Percentiles rank a stretch among this genome's conserved stretches.
Evolutionary conservation across 2,797 vertebrate genomes (phyloP).

Genomic region (Oreortyx pictus): DNA sequence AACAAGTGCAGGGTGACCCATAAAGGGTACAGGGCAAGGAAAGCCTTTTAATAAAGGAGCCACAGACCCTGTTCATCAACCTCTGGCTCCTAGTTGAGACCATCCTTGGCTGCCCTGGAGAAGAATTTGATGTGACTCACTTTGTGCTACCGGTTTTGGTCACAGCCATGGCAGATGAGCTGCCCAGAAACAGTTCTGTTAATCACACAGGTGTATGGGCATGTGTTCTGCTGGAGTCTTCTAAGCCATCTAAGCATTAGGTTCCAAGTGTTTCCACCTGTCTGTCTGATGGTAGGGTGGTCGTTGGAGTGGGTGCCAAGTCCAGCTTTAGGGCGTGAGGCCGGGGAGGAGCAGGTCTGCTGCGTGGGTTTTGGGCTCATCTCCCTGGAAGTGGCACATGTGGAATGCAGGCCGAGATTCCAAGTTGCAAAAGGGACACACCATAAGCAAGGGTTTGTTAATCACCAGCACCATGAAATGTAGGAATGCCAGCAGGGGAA

Average conservation of each 20-base stretch:
- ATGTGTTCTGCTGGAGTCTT: background rate
- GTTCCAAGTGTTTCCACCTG: background rate
- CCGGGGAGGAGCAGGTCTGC: rapidly evolving
- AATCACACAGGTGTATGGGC: rapidly evolving
- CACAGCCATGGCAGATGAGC: too few relatives aligned
- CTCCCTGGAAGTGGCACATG: background rate
- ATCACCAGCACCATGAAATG: background rate
- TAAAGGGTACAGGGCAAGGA: background rate
- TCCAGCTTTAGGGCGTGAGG: background rate
- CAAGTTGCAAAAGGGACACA: background rate
- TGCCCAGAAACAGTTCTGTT: background rate
- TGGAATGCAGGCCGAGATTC: background rate
- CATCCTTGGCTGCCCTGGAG: background rate
- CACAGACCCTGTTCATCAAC: background rate
- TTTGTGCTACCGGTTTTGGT: background rate
- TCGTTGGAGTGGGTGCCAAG: too few relatives aligned
- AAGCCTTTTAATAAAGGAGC: background rate
- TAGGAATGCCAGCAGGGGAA: background rate
- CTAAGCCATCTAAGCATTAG: too few relatives aligned
- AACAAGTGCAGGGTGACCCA: background rate
- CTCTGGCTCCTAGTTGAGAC: background rate
- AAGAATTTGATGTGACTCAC: background rate
- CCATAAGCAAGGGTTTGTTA: background rate
- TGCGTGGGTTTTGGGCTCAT: background rate
- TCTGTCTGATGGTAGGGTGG: background rate